phyloP scores from a whole-genome alignment of 35 echinoderm and acorn worm genomes.

The Eucidaris tribuloides region DNA sequence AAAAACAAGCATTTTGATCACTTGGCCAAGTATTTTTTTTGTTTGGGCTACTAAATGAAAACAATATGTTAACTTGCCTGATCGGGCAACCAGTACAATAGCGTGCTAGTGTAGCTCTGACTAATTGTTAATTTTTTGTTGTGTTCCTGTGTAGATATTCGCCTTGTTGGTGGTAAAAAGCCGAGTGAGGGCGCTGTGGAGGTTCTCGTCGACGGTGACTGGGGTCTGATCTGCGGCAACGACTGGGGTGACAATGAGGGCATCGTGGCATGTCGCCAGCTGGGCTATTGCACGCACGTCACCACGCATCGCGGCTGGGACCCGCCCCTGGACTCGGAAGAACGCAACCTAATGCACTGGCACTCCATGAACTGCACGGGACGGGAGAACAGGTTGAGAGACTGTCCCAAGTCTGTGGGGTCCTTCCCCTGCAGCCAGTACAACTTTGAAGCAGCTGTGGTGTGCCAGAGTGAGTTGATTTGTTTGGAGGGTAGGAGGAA shows the following conservation, averaged over 20 bases:
- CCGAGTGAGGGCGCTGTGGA: slow-evolving; percentile 57
- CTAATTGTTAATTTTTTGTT: no score
- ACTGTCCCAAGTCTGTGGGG: slow-evolving; percentile 44
- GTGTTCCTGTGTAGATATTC: slow-evolving; percentile 49
- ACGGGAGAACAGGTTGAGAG: slow-evolving; percentile 38
- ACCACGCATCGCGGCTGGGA: slow-evolving; percentile 27
- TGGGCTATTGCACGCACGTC: slow-evolving; percentile 47
- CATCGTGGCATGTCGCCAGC: slow-evolving; percentile 72
- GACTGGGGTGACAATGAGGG: slow-evolving; percentile 66
- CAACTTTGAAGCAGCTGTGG: slow-evolving; percentile 76
- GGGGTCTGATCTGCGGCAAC: slow-evolving; percentile 73
- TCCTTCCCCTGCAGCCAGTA: slow-evolving; percentile 52
- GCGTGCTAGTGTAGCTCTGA: no score
- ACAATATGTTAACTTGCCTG: no score
- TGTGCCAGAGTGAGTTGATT: slow-evolving; percentile 63
- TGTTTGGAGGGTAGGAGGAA: background rate
- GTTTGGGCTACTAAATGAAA: no score
- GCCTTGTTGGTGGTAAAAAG: slow-evolving; percentile 45
- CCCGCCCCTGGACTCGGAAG: background rate
- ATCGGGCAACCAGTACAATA: no score
- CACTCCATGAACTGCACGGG: slow-evolving; percentile 78
- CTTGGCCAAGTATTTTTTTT: no score
- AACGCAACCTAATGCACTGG: slow-evolving; percentile 53
- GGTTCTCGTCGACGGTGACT: slow-evolving; percentile 47
- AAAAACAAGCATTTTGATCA: no score